Conservation (phyloP, 2,888 invertebrate species). For the Hydropsyche betteni region DNA sequence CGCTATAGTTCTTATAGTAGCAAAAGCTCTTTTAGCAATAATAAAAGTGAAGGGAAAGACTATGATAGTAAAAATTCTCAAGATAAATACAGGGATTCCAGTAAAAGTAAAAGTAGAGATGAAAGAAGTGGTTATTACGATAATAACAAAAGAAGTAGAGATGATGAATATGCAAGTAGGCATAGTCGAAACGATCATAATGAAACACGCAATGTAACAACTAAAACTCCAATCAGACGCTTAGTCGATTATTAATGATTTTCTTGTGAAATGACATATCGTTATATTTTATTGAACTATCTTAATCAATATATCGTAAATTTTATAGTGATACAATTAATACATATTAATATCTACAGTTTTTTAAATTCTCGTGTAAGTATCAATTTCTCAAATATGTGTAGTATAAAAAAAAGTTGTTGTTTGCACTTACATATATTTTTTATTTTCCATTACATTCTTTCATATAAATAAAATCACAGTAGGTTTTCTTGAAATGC, state of each 20-base stretch:
- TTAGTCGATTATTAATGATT: conserved; percentile 34
- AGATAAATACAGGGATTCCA: conserved; percentile 11
- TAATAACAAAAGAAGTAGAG: not conserved
- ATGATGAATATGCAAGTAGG: conserved; percentile 3
- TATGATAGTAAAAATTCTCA: conserved; percentile 28
- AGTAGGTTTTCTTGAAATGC: no score
- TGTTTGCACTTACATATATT: not conserved
- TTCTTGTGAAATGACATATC: not conserved
- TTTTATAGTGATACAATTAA: no score
- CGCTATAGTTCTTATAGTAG: conserved; percentile 8
- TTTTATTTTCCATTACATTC: not conserved
- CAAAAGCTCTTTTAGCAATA: not conserved
- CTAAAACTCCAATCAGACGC: conserved; percentile 16
- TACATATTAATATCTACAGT: no score
- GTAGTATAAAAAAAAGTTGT: no score
- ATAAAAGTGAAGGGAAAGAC: conserved; percentile 19
- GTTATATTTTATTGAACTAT: not conserved
- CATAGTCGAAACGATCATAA: not conserved
- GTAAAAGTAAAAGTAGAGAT: conserved; percentile 7
- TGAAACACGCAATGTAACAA: conserved; percentile 3
- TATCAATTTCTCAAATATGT: no score
- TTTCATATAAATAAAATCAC: no score
- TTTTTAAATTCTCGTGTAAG: no score
- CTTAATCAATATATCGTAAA: not conserved
- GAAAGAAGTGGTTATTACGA: conserved; percentile 28